Evolutionary conservation across 2,113 vertebrate species (phyloP).

Genomic region (Morphnarchus princeps): DNA sequence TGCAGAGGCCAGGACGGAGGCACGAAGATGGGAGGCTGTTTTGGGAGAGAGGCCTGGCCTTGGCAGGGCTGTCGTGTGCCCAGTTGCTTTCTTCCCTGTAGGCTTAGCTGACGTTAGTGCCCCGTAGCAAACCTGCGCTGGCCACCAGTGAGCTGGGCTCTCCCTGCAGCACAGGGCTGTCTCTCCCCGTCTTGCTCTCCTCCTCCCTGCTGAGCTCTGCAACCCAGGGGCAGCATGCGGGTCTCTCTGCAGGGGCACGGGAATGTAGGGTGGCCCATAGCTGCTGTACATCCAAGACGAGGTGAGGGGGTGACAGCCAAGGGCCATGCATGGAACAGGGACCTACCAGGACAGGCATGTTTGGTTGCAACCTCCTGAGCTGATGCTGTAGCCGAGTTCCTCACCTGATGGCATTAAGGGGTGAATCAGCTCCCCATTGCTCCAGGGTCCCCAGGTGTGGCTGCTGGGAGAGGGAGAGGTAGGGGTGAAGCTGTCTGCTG

Average conservation of each 20-base stretch:
- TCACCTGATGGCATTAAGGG: background rate
- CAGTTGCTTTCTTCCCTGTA: background rate
- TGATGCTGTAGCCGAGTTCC: background rate
- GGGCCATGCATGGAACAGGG: background rate
- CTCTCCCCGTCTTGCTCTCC: background rate
- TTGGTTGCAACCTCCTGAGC: background rate
- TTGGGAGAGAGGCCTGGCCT: background rate
- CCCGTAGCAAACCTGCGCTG: constrained; percentile 14
- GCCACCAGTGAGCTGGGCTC: background rate
- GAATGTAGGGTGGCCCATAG: background rate
- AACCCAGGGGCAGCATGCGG: background rate
- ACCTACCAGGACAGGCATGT: background rate
- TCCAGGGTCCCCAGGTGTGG: background rate
- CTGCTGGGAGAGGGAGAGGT: background rate
- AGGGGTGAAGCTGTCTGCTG: background rate
- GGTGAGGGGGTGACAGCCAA: background rate
- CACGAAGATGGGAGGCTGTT: background rate
- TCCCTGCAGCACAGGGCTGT: background rate
- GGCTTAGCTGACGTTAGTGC: background rate
- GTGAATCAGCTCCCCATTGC: background rate
- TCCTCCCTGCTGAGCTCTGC: background rate
- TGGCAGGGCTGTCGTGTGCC: background rate
- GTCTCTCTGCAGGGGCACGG: background rate
- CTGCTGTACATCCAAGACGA: background rate
- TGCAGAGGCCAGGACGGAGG: background rate